Conservation (phyloP, 2,888 invertebrate genomes). For the Tipula vernalis region DNA sequence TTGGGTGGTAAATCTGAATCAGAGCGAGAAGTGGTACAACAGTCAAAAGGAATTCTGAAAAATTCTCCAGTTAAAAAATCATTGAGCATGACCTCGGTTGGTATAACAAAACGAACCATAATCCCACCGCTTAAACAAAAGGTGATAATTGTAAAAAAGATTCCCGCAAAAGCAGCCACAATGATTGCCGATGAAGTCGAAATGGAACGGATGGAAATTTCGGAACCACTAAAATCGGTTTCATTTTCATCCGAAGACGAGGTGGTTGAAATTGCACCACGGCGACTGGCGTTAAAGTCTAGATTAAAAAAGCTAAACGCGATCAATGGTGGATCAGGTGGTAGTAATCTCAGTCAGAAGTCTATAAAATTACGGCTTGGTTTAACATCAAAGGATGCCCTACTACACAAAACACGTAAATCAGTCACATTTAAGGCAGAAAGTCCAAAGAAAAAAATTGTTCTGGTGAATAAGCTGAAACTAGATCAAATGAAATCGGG, state of each 20-base stretch:
- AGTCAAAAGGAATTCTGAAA: slow-evolving; percentile 27
- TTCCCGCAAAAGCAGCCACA: slow-evolving; percentile 28
- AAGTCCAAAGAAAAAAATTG: slow-evolving; percentile 22
- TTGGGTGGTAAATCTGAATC: slow-evolving; percentile 25
- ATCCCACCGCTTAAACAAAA: slow-evolving; percentile 23
- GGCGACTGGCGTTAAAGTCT: slow-evolving; percentile 19
- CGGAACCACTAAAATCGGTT: slow-evolving; percentile 28
- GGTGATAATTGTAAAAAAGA: slow-evolving; percentile 32
- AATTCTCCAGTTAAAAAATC: slow-evolving; percentile 21
- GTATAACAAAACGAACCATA: slow-evolving; percentile 22
- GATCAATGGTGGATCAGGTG: neutral
- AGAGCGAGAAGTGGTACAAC: neutral
- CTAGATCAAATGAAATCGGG: neutral
- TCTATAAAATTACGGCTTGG: slow-evolving; percentile 21
- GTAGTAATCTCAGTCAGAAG: neutral
- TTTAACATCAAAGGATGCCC: slow-evolving; percentile 18
- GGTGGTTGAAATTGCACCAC: slow-evolving; percentile 31
- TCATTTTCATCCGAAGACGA: slow-evolving; percentile 35
- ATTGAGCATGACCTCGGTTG: neutral
- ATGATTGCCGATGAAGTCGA: slow-evolving; percentile 22
- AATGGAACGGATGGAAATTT: slow-evolving; percentile 20
- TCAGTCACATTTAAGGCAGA: slow-evolving; percentile 28
- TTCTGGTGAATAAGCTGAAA: slow-evolving; percentile 26
- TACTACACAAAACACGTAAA: slow-evolving; percentile 27
- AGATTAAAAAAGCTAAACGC: slow-evolving; percentile 16